Evolutionary conservation across 2,797 vertebrate genomes (phyloP), one percentile per base, ranked within the genome.

Genomic region (Tenualosa ilisha): DNA sequence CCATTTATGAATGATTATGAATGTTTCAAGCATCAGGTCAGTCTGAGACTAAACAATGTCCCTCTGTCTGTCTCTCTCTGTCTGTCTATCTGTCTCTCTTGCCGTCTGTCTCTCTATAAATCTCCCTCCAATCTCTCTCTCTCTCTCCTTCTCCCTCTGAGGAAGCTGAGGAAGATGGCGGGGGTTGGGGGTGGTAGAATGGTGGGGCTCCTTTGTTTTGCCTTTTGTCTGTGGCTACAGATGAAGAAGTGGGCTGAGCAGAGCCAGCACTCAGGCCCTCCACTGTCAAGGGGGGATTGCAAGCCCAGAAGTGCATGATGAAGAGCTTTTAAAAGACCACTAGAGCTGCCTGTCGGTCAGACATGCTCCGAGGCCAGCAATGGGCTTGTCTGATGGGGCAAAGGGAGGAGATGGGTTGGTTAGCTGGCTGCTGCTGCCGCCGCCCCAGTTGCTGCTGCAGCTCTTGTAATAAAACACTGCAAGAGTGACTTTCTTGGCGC

Each of bases 1-100:
- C 83, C 13, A 4, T 88, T 92, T 87, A 93, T 94, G 88, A 89
- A 93, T 93, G 46, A 93, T 92, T 65, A 84, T 86, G 86, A 54
- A 85, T 81, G 13, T 75, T 59, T 72, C 79, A 43, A 82, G 53
- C 86, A 86, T 63, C 54, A 86, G 85, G 83, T 84, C 86, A 88
- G 88, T 88, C 86, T 84, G 85, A 37, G 81, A 6, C 17, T 22
- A 82, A 84, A 51, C 50, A 51, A 85, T 86, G 12, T 37, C 83
- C 40, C 65, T 82, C 65, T n/a, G 43, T 20, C 31, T 17, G 61
- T 84, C 53, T 13, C 31, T 81, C 56, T 43, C 49, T 9, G 4
- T 40, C 61, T 9, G 50, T 61, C 2, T 81, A n/a, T 3, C 12
- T 82, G 17, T 56, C 26, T 81, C 37, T 79, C 53, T 84, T 82